A percentile compares a stretch with the other conserved stretches of the same genome.
phyloP scores from a whole-genome alignment of 2,888 invertebrate genomes.

The Papilio protenor region DNA sequence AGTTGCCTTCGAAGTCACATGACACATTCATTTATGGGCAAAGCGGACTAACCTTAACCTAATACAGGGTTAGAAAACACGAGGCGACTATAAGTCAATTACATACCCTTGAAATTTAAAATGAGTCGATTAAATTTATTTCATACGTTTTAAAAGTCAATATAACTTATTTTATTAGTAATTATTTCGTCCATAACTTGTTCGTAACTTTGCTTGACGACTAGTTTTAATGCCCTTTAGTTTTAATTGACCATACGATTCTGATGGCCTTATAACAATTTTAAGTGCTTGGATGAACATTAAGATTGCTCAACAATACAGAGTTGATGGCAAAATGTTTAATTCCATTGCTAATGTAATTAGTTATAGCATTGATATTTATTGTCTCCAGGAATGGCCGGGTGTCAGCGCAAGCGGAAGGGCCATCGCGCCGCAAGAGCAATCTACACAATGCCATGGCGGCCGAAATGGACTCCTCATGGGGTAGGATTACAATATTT shows the following conservation, averaged over 20 bases:
- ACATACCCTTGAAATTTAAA: constrained; percentile 57
- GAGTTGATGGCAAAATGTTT: constrained; percentile 24
- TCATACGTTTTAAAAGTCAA: constrained; percentile 43
- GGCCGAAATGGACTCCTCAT: constrained; percentile 76
- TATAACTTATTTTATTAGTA: constrained; percentile 43
- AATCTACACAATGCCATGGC: constrained; percentile 87
- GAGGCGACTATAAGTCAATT: constrained; percentile 58
- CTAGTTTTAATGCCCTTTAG: constrained; percentile 34
- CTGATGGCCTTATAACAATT: constrained; percentile 18
- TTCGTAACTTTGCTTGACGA: constrained; percentile 33
- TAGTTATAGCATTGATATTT: too few relatives aligned
- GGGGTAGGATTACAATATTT: constrained; percentile 64
- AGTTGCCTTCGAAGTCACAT: constrained; percentile 51
- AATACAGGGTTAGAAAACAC: constrained; percentile 48
- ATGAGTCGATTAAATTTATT: constrained; percentile 47
- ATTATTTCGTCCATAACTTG: constrained; percentile 27
- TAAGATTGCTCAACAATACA: constrained; percentile 30
- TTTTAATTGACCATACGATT: constrained; percentile 15
- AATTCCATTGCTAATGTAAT: neutral
- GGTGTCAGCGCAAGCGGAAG: constrained; percentile 84
- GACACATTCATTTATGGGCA: constrained; percentile 52
- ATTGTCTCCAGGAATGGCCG: constrained; percentile 73
- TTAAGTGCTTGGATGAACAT: constrained; percentile 16
- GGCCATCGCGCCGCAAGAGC: constrained; percentile 89
- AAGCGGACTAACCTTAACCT: constrained; percentile 49